Conservation (phyloP, 2,113 vertebrate species). For the Ploceus nigricollis region DNA sequence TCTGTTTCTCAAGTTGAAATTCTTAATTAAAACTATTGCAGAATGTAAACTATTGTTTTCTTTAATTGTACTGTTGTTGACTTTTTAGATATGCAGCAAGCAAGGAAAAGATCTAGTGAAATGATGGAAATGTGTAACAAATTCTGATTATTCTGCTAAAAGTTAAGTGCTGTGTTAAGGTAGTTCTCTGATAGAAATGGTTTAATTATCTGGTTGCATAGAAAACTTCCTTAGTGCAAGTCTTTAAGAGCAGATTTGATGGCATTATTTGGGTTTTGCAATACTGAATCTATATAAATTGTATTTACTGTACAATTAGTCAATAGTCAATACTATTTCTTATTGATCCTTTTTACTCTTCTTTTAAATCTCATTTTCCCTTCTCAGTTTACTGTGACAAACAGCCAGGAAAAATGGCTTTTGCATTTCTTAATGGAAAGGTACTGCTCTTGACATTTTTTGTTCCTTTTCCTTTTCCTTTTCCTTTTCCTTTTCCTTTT, state of each 20-base stretch:
- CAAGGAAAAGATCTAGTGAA: neutral
- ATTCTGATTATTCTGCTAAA: neutral
- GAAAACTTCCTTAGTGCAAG: neutral
- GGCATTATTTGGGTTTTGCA: neutral
- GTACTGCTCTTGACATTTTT: constrained; percentile 42
- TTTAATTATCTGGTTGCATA: neutral
- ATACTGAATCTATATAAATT: neutral
- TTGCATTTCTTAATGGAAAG: constrained; percentile 59
- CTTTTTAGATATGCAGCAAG: neutral
- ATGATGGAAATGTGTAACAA: neutral
- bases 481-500: neutral
- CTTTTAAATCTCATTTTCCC: neutral
- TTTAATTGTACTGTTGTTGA: neutral
- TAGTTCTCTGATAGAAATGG: neutral
- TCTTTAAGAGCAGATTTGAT: neutral
- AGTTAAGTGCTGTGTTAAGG: neutral
- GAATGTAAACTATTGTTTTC: neutral
- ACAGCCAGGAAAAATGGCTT: neutral
- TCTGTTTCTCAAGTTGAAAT: neutral
- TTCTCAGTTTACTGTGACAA: constrained; percentile 34
- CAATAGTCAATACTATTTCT: neutral
- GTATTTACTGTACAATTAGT: neutral
- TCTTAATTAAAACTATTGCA: neutral
- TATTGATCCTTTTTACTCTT: neutral
- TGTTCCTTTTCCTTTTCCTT: neutral